Conservation (phyloP, 2,888 invertebrate species). For the Celastrina argiolus region DNA sequence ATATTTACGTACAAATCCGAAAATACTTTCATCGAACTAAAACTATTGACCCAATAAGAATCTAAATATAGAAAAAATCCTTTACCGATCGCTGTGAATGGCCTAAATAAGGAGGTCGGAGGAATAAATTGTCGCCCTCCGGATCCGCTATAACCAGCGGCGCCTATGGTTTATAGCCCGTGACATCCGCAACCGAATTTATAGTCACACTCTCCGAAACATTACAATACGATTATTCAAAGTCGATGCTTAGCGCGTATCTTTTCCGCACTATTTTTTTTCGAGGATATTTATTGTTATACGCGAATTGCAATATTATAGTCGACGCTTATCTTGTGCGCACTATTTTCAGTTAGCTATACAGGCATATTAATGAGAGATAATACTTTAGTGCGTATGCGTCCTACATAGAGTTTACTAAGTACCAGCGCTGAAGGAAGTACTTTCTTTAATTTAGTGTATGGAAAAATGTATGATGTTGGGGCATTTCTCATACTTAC, state of each 20-base stretch:
- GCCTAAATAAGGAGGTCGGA: constrained; percentile 72
- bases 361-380: no score
- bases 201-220: constrained; percentile 61
- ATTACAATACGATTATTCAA: constrained; percentile 31
- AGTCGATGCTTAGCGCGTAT: constrained; percentile 13
- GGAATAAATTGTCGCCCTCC: constrained; percentile 72
- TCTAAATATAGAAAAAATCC: constrained; percentile 37
- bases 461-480: no score
- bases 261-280: constrained; percentile 8
- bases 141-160: constrained; percentile 72
- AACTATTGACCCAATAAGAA: constrained; percentile 30
- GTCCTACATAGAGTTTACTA: no score
- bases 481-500: no score
- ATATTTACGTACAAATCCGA: no score
- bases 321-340: not conserved
- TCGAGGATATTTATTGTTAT: not conserved
- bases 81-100: constrained; percentile 49
- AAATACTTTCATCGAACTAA: constrained; percentile 22
- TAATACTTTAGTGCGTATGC: no score
- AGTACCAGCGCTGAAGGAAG: no score
- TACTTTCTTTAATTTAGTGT: no score
- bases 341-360: no score
- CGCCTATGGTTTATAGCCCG: constrained; percentile 76
- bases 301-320: not conserved
- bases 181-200: constrained; percentile 75